Evolutionary conservation across 2,113 vertebrate genomes (phyloP).

Genomic region (Sitta europaea): DNA sequence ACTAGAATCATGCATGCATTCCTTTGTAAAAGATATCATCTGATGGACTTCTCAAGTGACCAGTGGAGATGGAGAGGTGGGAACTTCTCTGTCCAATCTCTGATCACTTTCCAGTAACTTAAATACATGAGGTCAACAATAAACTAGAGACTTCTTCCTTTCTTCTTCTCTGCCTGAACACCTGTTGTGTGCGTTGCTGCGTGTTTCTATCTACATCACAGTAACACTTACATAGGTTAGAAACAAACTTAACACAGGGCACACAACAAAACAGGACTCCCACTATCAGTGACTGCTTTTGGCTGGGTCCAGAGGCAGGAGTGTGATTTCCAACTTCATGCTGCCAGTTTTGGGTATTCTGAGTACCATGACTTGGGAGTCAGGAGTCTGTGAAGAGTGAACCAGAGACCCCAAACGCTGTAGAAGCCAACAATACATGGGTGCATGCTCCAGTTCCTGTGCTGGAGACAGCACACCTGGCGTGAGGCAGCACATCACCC

Average conservation of each 20-base stretch:
- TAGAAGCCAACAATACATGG: rapidly evolving
- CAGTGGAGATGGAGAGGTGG: too few species aligned
- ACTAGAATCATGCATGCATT: too few species aligned
- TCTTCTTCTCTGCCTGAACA: too few species aligned
- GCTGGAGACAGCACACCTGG: neutral
- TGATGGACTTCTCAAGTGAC: too few species aligned
- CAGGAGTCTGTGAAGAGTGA: neutral
- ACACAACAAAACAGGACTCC: neutral
- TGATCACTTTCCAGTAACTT: too few species aligned
- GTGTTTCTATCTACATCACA: too few species aligned
- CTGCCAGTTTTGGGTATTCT: neutral
- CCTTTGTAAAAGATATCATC: too few species aligned
- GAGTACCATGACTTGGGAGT: neutral
- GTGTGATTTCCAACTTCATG: neutral
- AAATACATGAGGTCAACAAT: too few species aligned
- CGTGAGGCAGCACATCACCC: neutral
- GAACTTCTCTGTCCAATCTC: too few species aligned
- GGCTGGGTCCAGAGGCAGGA: neutral
- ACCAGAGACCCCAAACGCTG: neutral
- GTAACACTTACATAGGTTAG: neutral
- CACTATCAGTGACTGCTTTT: neutral
- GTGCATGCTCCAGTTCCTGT: rapidly evolving
- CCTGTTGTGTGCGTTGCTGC: too few species aligned
- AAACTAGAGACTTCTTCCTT: too few species aligned
- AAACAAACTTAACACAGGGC: neutral